phyloP scores from a whole-genome alignment of 2,888 invertebrate species.

The Cryptophagus acutangulus region DNA sequence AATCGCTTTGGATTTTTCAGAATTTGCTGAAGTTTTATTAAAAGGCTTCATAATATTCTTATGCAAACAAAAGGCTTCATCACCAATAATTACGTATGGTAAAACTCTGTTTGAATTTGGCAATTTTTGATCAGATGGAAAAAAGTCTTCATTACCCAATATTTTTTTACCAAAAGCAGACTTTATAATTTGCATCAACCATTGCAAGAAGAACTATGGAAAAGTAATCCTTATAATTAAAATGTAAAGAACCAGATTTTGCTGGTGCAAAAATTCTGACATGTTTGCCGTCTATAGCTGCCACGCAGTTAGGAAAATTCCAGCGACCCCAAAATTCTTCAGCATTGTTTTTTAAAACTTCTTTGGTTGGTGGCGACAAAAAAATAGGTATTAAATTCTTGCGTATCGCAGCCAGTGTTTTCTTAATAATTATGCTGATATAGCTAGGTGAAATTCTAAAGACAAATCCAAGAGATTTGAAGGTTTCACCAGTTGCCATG shows the following conservation, averaged over 20 bases:
- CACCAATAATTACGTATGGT: slow-evolving; percentile 5
- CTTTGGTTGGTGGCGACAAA: too few relatives aligned
- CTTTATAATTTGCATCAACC: slow-evolving; percentile 24
- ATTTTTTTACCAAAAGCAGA: too few relatives aligned
- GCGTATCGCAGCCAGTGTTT: too few relatives aligned
- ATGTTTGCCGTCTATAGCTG: slow-evolving; percentile 31
- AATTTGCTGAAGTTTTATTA: background rate
- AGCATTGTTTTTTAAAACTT: slow-evolving; percentile 22
- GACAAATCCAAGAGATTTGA: too few relatives aligned
- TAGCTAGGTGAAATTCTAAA: too few relatives aligned
- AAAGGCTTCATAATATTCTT: slow-evolving; percentile 7
- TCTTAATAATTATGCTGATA: too few relatives aligned
- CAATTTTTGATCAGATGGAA: too few relatives aligned
- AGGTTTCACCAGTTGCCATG: too few relatives aligned
- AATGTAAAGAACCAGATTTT: slow-evolving; percentile 29
- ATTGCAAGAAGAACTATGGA: slow-evolving; percentile 24
- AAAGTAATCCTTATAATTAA: slow-evolving; percentile 28
- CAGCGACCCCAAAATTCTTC: slow-evolving; percentile 24
- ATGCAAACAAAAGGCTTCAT: slow-evolving; percentile 8
- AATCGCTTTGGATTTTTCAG: slow-evolving; percentile 1
- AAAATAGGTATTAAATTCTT: too few relatives aligned
- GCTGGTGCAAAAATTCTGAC: slow-evolving; percentile 24
- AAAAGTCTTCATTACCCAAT: too few relatives aligned
- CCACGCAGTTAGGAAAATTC: slow-evolving; percentile 29
- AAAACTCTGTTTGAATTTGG: background rate